Evolutionary conservation across 1,140 invertebrate species (phyloP).

Genomic region (Geopemphigus sp.): DNA sequence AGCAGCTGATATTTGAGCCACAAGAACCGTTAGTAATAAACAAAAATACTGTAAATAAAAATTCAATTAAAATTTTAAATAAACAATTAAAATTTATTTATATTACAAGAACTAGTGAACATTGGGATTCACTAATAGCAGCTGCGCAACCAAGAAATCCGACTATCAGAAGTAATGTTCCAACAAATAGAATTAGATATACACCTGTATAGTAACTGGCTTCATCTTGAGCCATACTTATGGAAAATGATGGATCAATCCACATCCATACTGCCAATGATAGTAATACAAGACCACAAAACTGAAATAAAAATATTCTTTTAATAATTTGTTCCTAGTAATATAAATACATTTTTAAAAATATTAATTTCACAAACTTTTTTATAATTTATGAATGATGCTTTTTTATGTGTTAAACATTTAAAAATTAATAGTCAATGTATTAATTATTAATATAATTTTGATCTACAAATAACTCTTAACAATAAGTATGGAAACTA

Average conservation of each 20-base stretch:
- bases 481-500: too few relatives aligned
- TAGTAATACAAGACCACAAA: slow-evolving; percentile 68
- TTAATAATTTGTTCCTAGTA: too few relatives aligned
- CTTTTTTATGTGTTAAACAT: too few relatives aligned
- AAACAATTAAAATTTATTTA: slow-evolving; percentile 24
- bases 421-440: too few relatives aligned
- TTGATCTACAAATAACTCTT: too few relatives aligned
- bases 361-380: too few relatives aligned
- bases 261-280: slow-evolving; percentile 73
- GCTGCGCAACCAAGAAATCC: slow-evolving; percentile 91
- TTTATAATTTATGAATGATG: too few relatives aligned
- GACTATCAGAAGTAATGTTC: slow-evolving; percentile 76
- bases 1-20: slow-evolving; percentile 73
- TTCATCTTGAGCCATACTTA: slow-evolving; percentile 67
- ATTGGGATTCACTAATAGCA: slow-evolving; percentile 80
- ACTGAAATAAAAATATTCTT: slow-evolving; percentile 60
- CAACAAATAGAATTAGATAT: slow-evolving; percentile 74
- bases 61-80: slow-evolving; percentile 30
- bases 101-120: slow-evolving; percentile 77
- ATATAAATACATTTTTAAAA: too few relatives aligned
- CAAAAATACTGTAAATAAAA: slow-evolving; percentile 66
- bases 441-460: too few relatives aligned
- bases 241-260: slow-evolving; percentile 70
- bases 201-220: slow-evolving; percentile 69
- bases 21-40: slow-evolving; percentile 71